phyloP scores from a whole-genome alignment of 2,797 vertebrate species.

The Pipistrellus kuhlii region DNA sequence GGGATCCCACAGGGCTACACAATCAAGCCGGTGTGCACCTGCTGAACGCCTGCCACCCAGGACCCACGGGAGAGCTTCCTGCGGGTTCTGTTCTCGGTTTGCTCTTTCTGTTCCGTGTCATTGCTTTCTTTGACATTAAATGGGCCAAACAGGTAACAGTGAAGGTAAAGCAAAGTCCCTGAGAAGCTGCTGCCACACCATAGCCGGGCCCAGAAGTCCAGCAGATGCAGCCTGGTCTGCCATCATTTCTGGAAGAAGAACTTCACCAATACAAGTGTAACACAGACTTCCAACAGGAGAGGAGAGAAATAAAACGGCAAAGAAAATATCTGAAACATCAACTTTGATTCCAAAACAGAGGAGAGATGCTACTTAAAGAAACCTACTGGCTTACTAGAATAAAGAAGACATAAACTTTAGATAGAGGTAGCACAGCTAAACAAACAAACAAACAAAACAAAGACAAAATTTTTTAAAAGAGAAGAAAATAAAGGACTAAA shows the following conservation, averaged over 20 bases:
- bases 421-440: not conserved
- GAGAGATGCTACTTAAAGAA: not conserved
- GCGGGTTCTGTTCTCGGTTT: not conserved
- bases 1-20: rapidly evolving
- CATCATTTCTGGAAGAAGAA: not conserved
- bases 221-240: not conserved
- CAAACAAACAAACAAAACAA: not conserved
- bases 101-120: not conserved
- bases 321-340: not conserved
- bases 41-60: too few relatives aligned
- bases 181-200: not conserved
- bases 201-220: not conserved
- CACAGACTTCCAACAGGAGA: not conserved
- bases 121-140: not conserved
- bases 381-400: not conserved
- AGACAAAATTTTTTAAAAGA: not conserved
- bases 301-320: not conserved
- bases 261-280: not conserved
- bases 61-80: not conserved
- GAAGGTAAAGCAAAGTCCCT: not conserved
- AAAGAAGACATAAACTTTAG: slow-evolving; percentile 17
- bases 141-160: not conserved
- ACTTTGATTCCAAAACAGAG: not conserved
- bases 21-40: not conserved
- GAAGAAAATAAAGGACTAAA: not conserved